Conservation (phyloP, 2,888 invertebrate genomes). For the Dynastes grantii region DNA sequence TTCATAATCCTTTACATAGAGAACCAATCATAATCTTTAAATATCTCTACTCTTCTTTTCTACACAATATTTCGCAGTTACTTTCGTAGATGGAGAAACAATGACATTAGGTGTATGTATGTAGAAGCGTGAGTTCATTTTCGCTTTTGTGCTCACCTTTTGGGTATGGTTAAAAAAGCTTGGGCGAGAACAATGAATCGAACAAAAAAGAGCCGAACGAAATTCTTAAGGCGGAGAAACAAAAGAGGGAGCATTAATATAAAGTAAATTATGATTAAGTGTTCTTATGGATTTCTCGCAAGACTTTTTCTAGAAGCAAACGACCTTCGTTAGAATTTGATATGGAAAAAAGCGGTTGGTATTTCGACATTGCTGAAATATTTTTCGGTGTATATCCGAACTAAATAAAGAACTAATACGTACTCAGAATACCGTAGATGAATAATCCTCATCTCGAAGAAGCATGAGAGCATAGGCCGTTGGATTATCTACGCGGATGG, state of each 20-base stretch:
- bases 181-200: not conserved
- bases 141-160: too few species aligned
- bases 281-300: not conserved
- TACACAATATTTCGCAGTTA: too few species aligned
- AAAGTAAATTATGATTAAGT: not conserved
- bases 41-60: too few species aligned
- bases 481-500: not conserved
- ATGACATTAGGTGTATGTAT: too few species aligned
- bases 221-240: not conserved
- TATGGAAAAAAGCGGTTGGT: not conserved
- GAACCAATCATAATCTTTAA: too few species aligned
- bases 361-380: too few species aligned
- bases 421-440: not conserved
- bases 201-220: conserved; percentile 1
- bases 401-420: not conserved
- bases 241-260: not conserved
- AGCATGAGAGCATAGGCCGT: not conserved
- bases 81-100: too few species aligned
- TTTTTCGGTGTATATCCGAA: not conserved
- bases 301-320: not conserved
- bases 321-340: conserved; percentile 6
- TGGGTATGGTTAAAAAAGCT: not conserved
- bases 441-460: not conserved
- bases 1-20: too few species aligned
- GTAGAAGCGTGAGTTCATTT: too few species aligned